Percentiles rank a stretch among this genome's conserved stretches.
phyloP scores from a whole-genome alignment of 2,113 vertebrate species.

The Epinephelus cyanopodus region DNA sequence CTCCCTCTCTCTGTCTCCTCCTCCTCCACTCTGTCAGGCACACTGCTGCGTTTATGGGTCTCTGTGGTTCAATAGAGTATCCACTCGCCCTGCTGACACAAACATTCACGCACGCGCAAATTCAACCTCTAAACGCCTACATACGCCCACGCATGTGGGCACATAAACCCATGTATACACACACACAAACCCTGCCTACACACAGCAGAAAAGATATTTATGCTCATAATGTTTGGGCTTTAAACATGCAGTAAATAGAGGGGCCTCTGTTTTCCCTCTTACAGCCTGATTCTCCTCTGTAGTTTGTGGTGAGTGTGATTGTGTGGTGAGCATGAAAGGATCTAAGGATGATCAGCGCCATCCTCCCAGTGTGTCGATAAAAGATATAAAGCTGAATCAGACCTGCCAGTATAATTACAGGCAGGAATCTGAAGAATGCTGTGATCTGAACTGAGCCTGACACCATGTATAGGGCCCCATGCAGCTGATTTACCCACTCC shows the following conservation, averaged over 20 bases:
- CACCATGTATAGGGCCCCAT: constrained; percentile 64
- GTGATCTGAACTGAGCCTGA: constrained; percentile 71
- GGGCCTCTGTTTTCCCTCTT: constrained; percentile 16
- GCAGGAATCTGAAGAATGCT: constrained; percentile 79
- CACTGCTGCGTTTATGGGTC: constrained; percentile 71
- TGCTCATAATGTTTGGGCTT: constrained; percentile 38
- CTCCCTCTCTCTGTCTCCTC: constrained; percentile 32
- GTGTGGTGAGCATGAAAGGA: constrained; percentile 9
- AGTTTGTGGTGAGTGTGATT: neutral
- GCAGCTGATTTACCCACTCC: constrained; percentile 61
- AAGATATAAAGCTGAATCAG: constrained; percentile 66
- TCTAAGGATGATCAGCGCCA: constrained; percentile 38
- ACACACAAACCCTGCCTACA: constrained; percentile 8
- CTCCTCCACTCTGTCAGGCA: constrained; percentile 41
- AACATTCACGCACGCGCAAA: constrained; percentile 53
- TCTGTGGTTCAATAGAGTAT: constrained; percentile 68
- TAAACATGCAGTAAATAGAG: constrained; percentile 27
- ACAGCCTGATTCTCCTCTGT: neutral
- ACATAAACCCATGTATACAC: constrained; percentile 18
- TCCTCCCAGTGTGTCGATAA: constrained; percentile 39
- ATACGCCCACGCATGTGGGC: constrained; percentile 51
- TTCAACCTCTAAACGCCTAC: constrained; percentile 53
- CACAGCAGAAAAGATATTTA: constrained; percentile 24
- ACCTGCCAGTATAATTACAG: constrained; percentile 69
- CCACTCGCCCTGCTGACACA: constrained; percentile 71